Conservation (phyloP, 2,113 vertebrate species). For the Panurus biarmicus region DNA sequence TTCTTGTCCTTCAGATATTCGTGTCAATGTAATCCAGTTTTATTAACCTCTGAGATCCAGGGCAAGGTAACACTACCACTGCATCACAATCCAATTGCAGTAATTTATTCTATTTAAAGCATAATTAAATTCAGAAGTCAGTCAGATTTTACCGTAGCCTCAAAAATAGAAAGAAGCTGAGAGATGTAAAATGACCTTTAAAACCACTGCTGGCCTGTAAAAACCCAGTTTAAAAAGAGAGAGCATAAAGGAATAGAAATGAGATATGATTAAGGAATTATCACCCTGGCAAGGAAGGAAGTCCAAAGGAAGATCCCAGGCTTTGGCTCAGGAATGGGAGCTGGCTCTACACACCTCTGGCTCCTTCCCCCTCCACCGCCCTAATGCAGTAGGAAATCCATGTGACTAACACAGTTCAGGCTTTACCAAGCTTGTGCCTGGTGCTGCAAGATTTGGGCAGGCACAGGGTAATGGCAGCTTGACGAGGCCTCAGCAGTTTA, state of each 20-base stretch:
- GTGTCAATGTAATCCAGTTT: not conserved
- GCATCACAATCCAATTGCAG: not conserved
- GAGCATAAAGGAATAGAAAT: not conserved
- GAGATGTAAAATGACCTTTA: constrained; percentile 53
- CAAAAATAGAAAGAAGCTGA: constrained; percentile 57
- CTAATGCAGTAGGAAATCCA: not conserved
- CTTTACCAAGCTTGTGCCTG: not conserved
- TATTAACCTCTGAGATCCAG: not conserved
- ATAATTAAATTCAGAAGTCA: constrained; percentile 6
- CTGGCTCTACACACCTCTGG: not conserved
- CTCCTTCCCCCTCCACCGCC: not conserved
- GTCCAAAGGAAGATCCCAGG: not conserved
- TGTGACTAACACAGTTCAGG: not conserved
- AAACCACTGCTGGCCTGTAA: constrained; percentile 39
- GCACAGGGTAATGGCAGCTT: not conserved
- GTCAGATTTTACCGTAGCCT: not conserved
- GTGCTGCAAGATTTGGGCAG: not conserved
- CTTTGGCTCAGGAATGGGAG: not conserved
- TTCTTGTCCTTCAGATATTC: not conserved
- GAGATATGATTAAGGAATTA: not conserved
- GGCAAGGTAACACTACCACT: not conserved
- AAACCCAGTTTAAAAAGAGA: not conserved
- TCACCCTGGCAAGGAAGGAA: not conserved
- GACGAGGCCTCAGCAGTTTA: not conserved
- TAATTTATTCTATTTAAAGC: not conserved